Evolutionary conservation across 2,888 invertebrate genomes (phyloP), one percentile per base, ranked within the genome.

Genomic region (Platycheirus albimanus): DNA sequence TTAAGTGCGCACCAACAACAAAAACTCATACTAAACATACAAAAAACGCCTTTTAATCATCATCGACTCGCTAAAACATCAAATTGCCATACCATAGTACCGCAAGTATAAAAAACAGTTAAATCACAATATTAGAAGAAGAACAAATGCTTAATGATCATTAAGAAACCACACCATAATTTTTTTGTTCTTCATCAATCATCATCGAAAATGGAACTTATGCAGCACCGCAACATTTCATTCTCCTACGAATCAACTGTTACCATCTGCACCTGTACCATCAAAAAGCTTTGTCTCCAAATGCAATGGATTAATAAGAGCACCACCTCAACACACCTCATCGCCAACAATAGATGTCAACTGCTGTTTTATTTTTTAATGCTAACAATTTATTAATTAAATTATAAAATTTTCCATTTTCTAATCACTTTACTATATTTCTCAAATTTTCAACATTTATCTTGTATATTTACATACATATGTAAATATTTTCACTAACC

Each of bases 361-460:
- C 45, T 45, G 19, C 45, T 20, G 20, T 45, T 28, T 28, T 51
- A 28, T 8, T 8, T 28, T 51, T 51, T 51, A 8, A n/a, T n/a
- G n/a, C n/a, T n/a, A n/a, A n/a, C n/a, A n/a, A n/a, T 7, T 28
- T 28, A 8, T 51, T 8, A 13, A 28, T 49, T 6, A 0, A 51
- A 28, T 28, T 51, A 15, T 51, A 28, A 47, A 47, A 2, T 28
- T 51, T 28, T 28, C 24, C 0, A 3, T n/a, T 6, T 24, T 24
- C 2, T 47, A 24, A 13, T 28, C 28, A 24, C 13, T 51, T 24
- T 28, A 51, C 13, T 13, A 51, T 15, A 28, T 13, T 51, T 2
- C 3, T 51, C 28, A 86, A 88, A 87, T 87, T 88, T 87, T 87
- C 88, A 87, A 87, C 87, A 87, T 87, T 87, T 86, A 86, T 84